Conservation (phyloP, 2,888 invertebrate species). For the Gandaritis pyraliata region DNA sequence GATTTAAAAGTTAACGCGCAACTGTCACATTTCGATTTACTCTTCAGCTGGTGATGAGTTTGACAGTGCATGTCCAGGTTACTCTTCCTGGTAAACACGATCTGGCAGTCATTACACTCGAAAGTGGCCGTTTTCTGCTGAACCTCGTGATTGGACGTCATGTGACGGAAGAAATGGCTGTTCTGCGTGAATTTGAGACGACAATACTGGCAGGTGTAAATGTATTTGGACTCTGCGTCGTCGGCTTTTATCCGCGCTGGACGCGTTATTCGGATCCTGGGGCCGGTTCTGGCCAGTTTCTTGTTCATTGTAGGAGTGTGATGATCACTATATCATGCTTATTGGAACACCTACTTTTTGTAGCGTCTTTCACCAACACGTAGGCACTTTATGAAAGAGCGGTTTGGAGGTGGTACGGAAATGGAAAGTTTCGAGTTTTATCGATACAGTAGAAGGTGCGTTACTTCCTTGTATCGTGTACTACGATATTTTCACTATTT, state of each 20-base stretch:
- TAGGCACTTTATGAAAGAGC: slow-evolving; percentile 44
- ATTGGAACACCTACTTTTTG: slow-evolving; percentile 38
- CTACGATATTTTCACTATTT: neutral
- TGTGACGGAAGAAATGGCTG: slow-evolving; percentile 76
- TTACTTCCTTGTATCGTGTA: neutral
- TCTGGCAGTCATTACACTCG: slow-evolving; percentile 74
- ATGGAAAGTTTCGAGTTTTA: neutral
- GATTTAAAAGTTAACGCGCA: slow-evolving; percentile 78
- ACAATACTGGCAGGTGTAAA: slow-evolving; percentile 76
- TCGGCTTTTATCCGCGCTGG: slow-evolving; percentile 62
- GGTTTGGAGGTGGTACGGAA: neutral
- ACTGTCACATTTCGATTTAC: slow-evolving; percentile 72
- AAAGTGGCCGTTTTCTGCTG: slow-evolving; percentile 71
- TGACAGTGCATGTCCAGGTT: slow-evolving; percentile 71
- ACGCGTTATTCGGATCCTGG: slow-evolving; percentile 71
- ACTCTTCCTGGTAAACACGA: slow-evolving; percentile 69
- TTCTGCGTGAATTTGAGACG: slow-evolving; percentile 74
- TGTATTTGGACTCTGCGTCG: slow-evolving; percentile 62
- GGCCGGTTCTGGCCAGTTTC: slow-evolving; percentile 68
- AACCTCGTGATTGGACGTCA: slow-evolving; percentile 72
- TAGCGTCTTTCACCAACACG: slow-evolving; percentile 46
- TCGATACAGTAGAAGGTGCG: neutral
- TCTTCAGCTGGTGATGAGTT: slow-evolving; percentile 67
- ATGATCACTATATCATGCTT: slow-evolving; percentile 31
- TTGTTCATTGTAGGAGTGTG: slow-evolving; percentile 69